Conservation (phyloP, 1,140 invertebrate genomes). For the Bombyx mandarina region DNA sequence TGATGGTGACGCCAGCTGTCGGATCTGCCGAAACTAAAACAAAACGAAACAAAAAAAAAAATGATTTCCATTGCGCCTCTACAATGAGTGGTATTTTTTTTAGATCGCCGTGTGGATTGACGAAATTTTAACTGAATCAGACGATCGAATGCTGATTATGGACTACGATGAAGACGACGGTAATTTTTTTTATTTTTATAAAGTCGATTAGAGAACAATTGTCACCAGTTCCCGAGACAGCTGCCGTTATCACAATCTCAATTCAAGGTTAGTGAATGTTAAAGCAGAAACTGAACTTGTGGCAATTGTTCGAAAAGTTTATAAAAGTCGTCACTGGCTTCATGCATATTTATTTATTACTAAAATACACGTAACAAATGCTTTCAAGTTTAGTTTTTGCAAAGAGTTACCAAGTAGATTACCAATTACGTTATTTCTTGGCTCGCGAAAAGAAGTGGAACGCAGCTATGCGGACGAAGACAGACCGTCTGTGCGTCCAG, state of each 20-base stretch:
- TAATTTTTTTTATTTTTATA: conserved; percentile 18
- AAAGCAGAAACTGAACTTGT: conserved; percentile 26
- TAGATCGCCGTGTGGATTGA: conserved; percentile 61
- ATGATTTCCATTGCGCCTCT: too few species aligned
- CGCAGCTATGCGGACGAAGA: conserved; percentile 20
- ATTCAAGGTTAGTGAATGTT: conserved; percentile 24
- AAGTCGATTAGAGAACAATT: conserved; percentile 15
- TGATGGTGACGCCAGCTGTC: too few species aligned
- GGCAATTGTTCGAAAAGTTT: conserved; percentile 27
- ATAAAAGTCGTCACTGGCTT: neutral
- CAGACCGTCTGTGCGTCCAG: conserved; percentile 4
- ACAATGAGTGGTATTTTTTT: too few species aligned
- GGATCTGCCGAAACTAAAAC: too few species aligned
- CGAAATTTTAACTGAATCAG: conserved; percentile 51
- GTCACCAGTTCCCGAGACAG: conserved; percentile 21
- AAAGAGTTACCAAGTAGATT: neutral
- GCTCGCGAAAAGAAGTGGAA: conserved; percentile 42
- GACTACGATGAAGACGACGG: conserved; percentile 62
- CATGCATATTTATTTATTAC: neutral
- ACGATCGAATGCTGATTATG: conserved; percentile 62
- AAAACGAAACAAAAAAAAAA: too few species aligned
- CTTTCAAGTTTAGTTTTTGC: conserved; percentile 22
- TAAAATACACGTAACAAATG: conserved; percentile 26
- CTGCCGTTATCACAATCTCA: conserved; percentile 1
- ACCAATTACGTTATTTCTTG: conserved; percentile 7